phyloP scores from a whole-genome alignment of 2,888 invertebrate species.

The Scaptomyza cyrtandrae region DNA sequence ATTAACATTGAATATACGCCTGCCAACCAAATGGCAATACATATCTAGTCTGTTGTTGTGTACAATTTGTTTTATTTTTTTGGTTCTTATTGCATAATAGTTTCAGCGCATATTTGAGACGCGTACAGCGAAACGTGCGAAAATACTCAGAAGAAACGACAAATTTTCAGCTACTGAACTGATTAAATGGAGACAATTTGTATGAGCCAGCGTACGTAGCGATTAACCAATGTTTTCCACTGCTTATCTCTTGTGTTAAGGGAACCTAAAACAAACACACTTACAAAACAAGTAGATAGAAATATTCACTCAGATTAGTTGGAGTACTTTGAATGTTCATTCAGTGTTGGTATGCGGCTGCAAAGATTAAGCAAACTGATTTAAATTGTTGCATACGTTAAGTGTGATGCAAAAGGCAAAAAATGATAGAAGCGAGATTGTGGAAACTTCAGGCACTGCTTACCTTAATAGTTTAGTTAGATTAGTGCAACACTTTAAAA shows the following conservation, averaged over 20 bases:
- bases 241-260: slow-evolving; percentile 46
- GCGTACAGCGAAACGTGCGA: slow-evolving; percentile 72
- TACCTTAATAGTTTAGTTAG: neutral
- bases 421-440: too few relatives aligned
- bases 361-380: slow-evolving; percentile 40
- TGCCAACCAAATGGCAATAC: slow-evolving; percentile 39
- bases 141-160: slow-evolving; percentile 40
- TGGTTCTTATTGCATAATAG: slow-evolving; percentile 48
- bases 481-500: slow-evolving; percentile 29
- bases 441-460: neutral
- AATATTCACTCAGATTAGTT: slow-evolving; percentile 51
- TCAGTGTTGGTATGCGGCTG: slow-evolving; percentile 36
- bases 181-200: slow-evolving; percentile 62
- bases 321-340: slow-evolving; percentile 4
- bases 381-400: slow-evolving; percentile 6
- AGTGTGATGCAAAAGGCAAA: slow-evolving; percentile 5
- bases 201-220: slow-evolving; percentile 12
- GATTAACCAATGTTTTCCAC: slow-evolving; percentile 31
- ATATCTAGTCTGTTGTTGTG: slow-evolving; percentile 28
- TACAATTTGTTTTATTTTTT: slow-evolving; percentile 6
- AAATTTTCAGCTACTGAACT: slow-evolving; percentile 24
- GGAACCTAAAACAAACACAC: slow-evolving; percentile 11
- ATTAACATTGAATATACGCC: slow-evolving; percentile 63
- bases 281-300: slow-evolving; percentile 1
- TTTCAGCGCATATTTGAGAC: slow-evolving; percentile 39